phyloP scores from a whole-genome alignment of 2,797 vertebrate genomes.

The Esox masquinongy region DNA sequence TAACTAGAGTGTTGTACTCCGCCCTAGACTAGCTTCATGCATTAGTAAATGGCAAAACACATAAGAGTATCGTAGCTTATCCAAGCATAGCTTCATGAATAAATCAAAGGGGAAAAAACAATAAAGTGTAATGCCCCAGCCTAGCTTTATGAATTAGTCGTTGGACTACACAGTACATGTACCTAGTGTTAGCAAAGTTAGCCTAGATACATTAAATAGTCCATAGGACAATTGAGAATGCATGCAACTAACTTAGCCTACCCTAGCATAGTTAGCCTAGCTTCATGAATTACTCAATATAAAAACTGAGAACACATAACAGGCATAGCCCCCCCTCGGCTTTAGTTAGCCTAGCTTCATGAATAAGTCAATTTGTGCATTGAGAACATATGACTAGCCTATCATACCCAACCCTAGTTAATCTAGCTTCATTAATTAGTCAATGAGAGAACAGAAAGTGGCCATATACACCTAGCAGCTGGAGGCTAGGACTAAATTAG shows the following conservation, averaged over 20 bases:
- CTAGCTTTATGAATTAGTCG: not conserved
- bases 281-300: not conserved
- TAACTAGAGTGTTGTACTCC: too few species aligned
- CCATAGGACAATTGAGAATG: not conserved
- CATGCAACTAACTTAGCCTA: not conserved
- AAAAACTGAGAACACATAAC: too few species aligned
- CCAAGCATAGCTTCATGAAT: not conserved
- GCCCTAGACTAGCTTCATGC: not conserved
- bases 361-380: not conserved
- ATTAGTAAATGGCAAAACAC: not conserved
- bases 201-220: not conserved
- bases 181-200: not conserved
- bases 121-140: too few species aligned
- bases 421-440: not conserved
- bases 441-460: not conserved
- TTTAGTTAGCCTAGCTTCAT: not conserved
- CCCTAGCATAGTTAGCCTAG: not conserved
- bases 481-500: not conserved
- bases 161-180: not conserved
- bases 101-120: not conserved
- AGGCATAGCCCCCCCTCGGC: too few species aligned
- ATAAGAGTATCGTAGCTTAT: too few species aligned
- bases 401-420: not conserved
- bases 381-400: not conserved
- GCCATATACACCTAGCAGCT: not conserved